These are phyloP conservation scores for Oncopodura yosiiana DNA, from an alignment of 1,140 invertebrate species.

Conservation along the genomic window DNA sequence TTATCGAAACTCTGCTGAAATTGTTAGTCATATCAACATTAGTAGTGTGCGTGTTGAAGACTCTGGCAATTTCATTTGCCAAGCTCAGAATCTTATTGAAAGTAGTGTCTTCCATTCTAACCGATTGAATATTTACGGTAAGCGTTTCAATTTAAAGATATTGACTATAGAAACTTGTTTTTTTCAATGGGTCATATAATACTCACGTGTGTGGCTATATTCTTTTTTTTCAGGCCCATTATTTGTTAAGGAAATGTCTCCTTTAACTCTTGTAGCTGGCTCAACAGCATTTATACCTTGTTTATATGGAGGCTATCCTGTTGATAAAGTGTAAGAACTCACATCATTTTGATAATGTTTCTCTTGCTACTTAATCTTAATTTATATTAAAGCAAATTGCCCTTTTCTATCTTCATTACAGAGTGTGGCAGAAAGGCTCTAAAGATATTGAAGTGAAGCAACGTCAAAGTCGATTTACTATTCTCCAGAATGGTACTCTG, in stretches of 20 bases:
- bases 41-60: conserved; percentile 41
- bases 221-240: conserved; percentile 21
- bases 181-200: too few species aligned
- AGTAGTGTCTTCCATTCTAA: conserved; percentile 38
- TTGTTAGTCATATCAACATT: conserved; percentile 47
- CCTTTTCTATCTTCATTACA: too few species aligned
- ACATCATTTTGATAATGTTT: too few species aligned
- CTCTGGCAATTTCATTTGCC: conserved; percentile 43
- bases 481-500: conserved; percentile 41
- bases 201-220: too few species aligned
- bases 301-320: conserved; percentile 27
- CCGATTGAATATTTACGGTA: conserved; percentile 43
- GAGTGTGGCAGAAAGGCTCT: too few species aligned
- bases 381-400: too few species aligned
- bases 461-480: conserved; percentile 13
- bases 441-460: background rate
- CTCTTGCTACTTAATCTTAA: too few species aligned
- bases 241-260: conserved; percentile 25
- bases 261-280: conserved; percentile 18
- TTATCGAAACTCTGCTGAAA: conserved; percentile 34
- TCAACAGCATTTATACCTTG: conserved; percentile 17
- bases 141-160: conserved; percentile 8
- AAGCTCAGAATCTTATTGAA: conserved; percentile 39
- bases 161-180: background rate
- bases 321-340: conserved; percentile 25